Base-by-base conservation (phyloP, 2,888 invertebrate genomes). In the Trachelus tabidus region DNA sequence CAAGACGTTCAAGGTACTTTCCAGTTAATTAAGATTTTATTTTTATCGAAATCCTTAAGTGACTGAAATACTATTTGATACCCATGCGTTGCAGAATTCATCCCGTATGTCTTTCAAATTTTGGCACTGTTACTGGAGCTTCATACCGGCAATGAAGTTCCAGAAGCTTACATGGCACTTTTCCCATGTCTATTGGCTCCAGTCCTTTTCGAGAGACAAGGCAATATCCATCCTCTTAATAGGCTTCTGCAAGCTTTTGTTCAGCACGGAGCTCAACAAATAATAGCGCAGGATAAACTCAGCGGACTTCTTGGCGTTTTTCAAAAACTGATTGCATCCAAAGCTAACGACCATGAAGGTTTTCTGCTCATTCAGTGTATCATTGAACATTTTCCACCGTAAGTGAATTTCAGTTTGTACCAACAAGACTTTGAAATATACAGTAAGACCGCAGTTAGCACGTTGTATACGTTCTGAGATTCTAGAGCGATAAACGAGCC, bases 51-150 rank as follows among this genome's bases (percentile, higher is more conserved):
- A 31, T 33, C 34, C 34, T 30, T 79, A n/a, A 76, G 71, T 77
- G 11, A 12, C 15, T 34, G 71, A 34, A 71, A 31, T 71, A 23
- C 9, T 56, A 23, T 56, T 23, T 23, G 1, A 56, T 56, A 9
- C 6, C 23, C 23, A 23, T 23, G 23, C 56, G 9, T 93, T 91
- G 35, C 94, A 95, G 99, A 99, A 92, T 99, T 99, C 93, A 97
- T 99, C 92, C 99, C 99, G 0, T 99, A 99, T 92, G 98, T 98
- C 74, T 99, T 99, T 92, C 99, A 99, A 96, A 95, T 99, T 92
- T 93, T 99, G 69, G 97, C 98, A 0, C 93, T 99, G 33, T 92
- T 99, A 78, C 93, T 99, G 92, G 98, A 98, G 92, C 92, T 96
- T 80, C 95, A 95, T 75, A 91, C 91, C 1, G 92, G 91, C 11